Conservation (phyloP, 37 sponge, comb jelly and placozoan genomes). For the Theonella swinhoei region DNA sequence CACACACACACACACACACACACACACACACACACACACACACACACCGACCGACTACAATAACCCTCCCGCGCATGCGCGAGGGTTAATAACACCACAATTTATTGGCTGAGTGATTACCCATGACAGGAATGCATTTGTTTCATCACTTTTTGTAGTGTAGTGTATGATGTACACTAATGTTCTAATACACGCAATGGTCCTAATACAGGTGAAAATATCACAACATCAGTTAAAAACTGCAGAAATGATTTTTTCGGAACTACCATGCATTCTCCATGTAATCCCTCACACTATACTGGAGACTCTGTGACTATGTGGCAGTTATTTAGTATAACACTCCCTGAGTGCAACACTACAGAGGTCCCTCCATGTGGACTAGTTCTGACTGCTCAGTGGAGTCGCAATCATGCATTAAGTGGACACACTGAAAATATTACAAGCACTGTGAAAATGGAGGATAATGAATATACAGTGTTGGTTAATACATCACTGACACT, state of each 20-base stretch:
- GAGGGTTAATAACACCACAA: too few species aligned
- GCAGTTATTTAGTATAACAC: neutral
- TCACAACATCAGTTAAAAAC: neutral
- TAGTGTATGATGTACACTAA: too few species aligned
- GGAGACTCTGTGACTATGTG: neutral
- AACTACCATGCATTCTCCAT: neutral
- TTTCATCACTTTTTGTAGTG: too few species aligned
- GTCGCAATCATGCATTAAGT: neutral
- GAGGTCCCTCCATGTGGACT: neutral
- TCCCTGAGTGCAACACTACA: neutral
- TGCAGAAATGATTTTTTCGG: neutral
- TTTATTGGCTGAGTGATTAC: too few species aligned
- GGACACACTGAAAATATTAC: neutral
- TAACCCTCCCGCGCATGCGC: too few species aligned
- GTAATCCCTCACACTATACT: neutral
- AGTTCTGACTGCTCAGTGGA: neutral
- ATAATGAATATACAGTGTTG: neutral
- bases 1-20: too few species aligned
- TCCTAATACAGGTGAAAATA: neutral
- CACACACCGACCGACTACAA: too few species aligned
- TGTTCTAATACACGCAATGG: too few species aligned
- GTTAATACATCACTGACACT: neutral
- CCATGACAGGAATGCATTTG: too few species aligned
- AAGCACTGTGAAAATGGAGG: neutral
- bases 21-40: too few species aligned